Evolutionary conservation across 2,888 invertebrate genomes (phyloP), one percentile per base, ranked within the genome.

Genomic region (Drosophila nr. perissopoda): DNA sequence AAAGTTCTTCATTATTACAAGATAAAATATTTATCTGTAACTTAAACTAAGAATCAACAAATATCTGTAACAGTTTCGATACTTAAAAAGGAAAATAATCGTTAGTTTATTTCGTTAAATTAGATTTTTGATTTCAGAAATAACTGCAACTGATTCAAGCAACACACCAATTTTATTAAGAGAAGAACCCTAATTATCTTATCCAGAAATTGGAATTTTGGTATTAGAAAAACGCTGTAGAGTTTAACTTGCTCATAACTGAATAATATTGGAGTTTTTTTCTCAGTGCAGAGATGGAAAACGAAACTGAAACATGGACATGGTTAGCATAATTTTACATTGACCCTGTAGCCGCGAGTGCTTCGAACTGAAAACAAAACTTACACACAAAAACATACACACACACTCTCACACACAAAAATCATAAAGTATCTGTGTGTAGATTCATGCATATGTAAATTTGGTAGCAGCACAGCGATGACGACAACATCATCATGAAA

Each of bases 361-460:
- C 88, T 85, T 78, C 81, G 81, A 89, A 89, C 88, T 75, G 78
- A 77, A 83, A 82, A 79, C 73, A 66, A 70, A 66, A 65, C 52
- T 68, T 54, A 61, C 31, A 61, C 54, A 69, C 67, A 52, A 31
- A 57, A 45, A 48, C 21, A 45, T 13, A 45, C 21, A 45, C 13
- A 36, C 27, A 53, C 31, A 74, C 25, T 45, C 52, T 51, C 40
- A 57, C n/a, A 62, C 16, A 59, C n/a, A 27, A n/a, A 36, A 21
- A 53, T n/a, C 11, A 21, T 18, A 45, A 27, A 59, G 10, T 56
- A 48, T 71, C 27, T 67, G 40, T 61, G 38, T 64, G 53, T 49
- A 18, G 61, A 52, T 38, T 49, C 69, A 58, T 48, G 54, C 48
- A 60, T 70, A 57, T 77, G 79, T 78, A 62, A 69, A 68, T 69